Conservation (phyloP, 1,140 invertebrate genomes). For the Lepidurus apus region DNA sequence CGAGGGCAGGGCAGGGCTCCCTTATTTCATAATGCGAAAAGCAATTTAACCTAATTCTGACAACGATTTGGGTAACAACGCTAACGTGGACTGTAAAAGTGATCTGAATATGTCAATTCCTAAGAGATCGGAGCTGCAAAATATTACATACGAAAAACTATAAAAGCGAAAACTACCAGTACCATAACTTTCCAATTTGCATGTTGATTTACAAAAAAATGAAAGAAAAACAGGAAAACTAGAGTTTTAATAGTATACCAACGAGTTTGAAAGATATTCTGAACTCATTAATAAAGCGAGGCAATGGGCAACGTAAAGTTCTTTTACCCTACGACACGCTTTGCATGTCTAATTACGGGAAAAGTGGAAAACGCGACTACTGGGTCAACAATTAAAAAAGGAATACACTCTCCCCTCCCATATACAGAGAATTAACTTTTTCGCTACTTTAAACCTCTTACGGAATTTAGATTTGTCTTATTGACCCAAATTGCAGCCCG, state of each 20-base stretch:
- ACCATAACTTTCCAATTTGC: no score
- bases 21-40: neutral
- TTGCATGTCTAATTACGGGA: conserved; percentile 15
- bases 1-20: neutral
- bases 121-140: no score
- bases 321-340: neutral
- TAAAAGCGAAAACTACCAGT: no score
- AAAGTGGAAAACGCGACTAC: neutral
- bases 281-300: neutral
- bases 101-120: no score
- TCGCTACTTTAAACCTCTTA: neutral
- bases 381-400: neutral
- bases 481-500: neutral
- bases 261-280: no score
- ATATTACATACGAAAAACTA: no score
- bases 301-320: neutral
- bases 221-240: no score
- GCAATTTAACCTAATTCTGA: neutral
- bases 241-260: no score
- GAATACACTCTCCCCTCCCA: neutral
- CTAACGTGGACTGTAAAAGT: no score
- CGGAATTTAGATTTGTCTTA: neutral
- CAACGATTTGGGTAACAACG: neutral
- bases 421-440: neutral
- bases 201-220: no score